These are phyloP conservation scores for Halcyon leucocephala DNA, from an alignment of 2,797 vertebrate genomes.

Conservation along the genomic window DNA sequence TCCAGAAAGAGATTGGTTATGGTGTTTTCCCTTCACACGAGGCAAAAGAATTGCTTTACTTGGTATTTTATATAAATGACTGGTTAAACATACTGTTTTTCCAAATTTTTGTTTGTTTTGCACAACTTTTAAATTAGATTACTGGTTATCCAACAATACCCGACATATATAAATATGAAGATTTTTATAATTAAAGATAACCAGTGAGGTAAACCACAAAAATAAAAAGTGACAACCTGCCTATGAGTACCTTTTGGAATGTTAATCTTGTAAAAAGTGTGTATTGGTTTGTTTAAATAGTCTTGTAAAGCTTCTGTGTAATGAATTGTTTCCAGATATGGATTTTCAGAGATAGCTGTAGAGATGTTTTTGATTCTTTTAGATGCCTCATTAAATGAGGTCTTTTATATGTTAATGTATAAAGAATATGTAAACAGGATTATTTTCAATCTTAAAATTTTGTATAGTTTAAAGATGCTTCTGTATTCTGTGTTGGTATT, in stretches of 20 bases:
- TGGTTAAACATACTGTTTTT: slow-evolving; percentile 75
- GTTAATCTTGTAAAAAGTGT: slow-evolving; percentile 84
- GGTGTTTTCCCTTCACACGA: slow-evolving; percentile 28
- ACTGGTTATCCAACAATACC: slow-evolving; percentile 73
- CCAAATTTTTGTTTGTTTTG: slow-evolving; percentile 79
- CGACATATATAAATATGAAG: slow-evolving; percentile 64
- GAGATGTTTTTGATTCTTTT: slow-evolving; percentile 80
- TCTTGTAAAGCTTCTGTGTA: slow-evolving; percentile 84
- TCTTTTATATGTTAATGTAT: slow-evolving; percentile 88
- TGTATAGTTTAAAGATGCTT: slow-evolving; percentile 86
- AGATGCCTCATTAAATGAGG: slow-evolving; percentile 84
- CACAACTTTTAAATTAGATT: slow-evolving; percentile 78
- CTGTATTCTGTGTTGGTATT: slow-evolving; percentile 80
- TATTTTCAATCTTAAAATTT: slow-evolving; percentile 87
- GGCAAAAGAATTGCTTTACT: slow-evolving; percentile 60
- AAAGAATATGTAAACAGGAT: slow-evolving; percentile 82
- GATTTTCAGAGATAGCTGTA: slow-evolving; percentile 82
- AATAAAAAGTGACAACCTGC: slow-evolving; percentile 61
- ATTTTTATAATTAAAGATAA: slow-evolving; percentile 75
- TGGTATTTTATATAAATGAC: slow-evolving; percentile 71
- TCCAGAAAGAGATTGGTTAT: slow-evolving; percentile 13
- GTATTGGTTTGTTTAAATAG: slow-evolving; percentile 83
- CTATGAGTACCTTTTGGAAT: slow-evolving; percentile 64
- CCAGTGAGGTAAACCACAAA: slow-evolving; percentile 66
- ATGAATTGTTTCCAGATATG: slow-evolving; percentile 78